Base-by-base conservation (phyloP, 2,113 vertebrate genomes). In the Macaca fascicularis region DNA sequence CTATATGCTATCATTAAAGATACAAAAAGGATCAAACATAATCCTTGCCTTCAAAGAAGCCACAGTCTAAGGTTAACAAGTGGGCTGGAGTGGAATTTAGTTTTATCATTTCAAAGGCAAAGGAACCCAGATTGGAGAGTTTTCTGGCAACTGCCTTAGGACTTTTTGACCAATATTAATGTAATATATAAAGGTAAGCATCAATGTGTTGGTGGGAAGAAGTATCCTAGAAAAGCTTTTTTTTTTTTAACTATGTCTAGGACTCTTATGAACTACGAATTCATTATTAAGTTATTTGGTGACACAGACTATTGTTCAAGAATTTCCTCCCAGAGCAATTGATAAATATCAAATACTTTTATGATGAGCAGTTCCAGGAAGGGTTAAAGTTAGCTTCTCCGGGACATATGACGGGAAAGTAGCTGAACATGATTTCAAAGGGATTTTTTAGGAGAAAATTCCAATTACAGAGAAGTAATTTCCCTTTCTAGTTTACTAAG, bases 351-450 rank as follows among this genome's bases (percentile, higher is more conserved):
- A 57, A n/a, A 20, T 90, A 11, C 79, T 88, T 95, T 92, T 84
- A 40, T 32, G 82, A 79, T 91, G 45, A 25, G 25, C 78, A 52
- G 43, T 45, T 96, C 55, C 96, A 80, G 59, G 96, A 98, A 96
- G 96, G 93, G 95, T 98, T 98, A 97, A 97, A 85, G 67, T 45
- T 79, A 19, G n/a, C 43, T 91, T 98, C 95, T 83, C 57, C 64
- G 74, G 86, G 93, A 82, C 78, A 79, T 27, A 45, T 78, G 69
- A 94, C 72, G 74, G 89, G 81, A 57, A 96, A 96, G 89, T 74
- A 85, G 89, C 81, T 97, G 97, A 98, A 64, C 94, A 78, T 61
- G 81, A 97, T 98, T 98, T 98, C 96, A 98, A 98, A 98, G 82
- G 67, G 94, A 95, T 97, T 96, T 93, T 97, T 98, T 92, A 86